These are phyloP conservation scores for Monopterus albus DNA, from an alignment of 2,113 vertebrate species.

Conservation along the genomic window DNA sequence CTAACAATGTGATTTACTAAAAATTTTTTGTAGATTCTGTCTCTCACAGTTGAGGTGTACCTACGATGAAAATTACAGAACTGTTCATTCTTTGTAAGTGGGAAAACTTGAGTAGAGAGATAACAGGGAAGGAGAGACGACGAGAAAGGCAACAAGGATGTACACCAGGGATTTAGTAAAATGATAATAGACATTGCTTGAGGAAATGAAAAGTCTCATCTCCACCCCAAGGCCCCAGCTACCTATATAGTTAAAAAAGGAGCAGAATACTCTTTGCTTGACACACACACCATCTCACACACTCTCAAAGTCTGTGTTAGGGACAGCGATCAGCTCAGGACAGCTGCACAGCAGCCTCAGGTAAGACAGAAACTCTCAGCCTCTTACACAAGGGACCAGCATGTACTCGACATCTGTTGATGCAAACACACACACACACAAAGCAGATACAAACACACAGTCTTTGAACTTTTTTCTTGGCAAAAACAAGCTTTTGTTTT, in stretches of 20 bases:
- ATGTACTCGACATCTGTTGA: slow-evolving; percentile 79
- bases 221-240: slow-evolving; percentile 14
- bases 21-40: too few relatives aligned
- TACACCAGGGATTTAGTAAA: too few relatives aligned
- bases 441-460: slow-evolving; percentile 4
- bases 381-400: slow-evolving; percentile 68
- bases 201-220: slow-evolving; percentile 2
- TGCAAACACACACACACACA: slow-evolving; percentile 45
- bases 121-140: too few relatives aligned
- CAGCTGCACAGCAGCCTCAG: slow-evolving; percentile 84
- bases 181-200: not conserved
- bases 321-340: slow-evolving; percentile 76
- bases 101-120: too few relatives aligned
- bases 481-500: slow-evolving; percentile 70
- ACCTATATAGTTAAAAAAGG: slow-evolving; percentile 18
- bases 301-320: slow-evolving; percentile 41
- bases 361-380: slow-evolving; percentile 76
- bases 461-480: slow-evolving; percentile 64
- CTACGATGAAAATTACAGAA: too few relatives aligned
- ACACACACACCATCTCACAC: slow-evolving; percentile 9
- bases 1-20: too few relatives aligned
- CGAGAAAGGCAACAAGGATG: too few relatives aligned
- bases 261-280: slow-evolving; percentile 3
- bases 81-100: too few relatives aligned
- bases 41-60: too few relatives aligned